Conservation (phyloP, 1,140 invertebrate genomes). For the Aphelenchoides avenae region DNA sequence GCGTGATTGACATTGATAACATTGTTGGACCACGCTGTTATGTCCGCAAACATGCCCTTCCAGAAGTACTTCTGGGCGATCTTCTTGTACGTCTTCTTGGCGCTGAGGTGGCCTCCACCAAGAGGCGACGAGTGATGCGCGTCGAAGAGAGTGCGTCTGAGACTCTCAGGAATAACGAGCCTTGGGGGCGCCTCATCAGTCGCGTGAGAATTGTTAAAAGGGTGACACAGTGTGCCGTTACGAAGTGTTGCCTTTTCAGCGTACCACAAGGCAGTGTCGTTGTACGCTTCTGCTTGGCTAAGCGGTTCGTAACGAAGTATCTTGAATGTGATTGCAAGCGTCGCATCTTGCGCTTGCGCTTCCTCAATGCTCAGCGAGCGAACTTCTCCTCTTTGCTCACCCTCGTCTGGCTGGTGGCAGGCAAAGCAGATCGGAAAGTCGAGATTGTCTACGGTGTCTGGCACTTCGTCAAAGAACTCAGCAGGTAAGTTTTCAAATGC, state of each 20-base stretch:
- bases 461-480: background rate
- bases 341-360: background rate
- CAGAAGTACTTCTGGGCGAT: conserved; percentile 14
- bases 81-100: conserved; percentile 6
- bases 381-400: conserved; percentile 1
- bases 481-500: background rate
- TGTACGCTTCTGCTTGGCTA: background rate
- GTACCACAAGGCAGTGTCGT: background rate
- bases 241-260: background rate
- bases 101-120: conserved; percentile 8
- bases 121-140: conserved; percentile 5
- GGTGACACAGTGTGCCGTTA: background rate
- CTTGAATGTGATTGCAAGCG: background rate
- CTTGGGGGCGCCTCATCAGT: no score
- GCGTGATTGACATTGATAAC: conserved; percentile 5
- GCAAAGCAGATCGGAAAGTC: conserved; percentile 12
- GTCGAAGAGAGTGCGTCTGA: conserved; percentile 9
- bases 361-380: conserved; percentile 3
- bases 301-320: background rate
- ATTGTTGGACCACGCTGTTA: conserved; percentile 3
- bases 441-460: conserved; percentile 8
- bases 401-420: background rate
- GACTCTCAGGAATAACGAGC: background rate
- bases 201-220: no score
- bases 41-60: conserved; percentile 4